phyloP scores from a whole-genome alignment of 2,113 vertebrate genomes.

The Equus quagga region DNA sequence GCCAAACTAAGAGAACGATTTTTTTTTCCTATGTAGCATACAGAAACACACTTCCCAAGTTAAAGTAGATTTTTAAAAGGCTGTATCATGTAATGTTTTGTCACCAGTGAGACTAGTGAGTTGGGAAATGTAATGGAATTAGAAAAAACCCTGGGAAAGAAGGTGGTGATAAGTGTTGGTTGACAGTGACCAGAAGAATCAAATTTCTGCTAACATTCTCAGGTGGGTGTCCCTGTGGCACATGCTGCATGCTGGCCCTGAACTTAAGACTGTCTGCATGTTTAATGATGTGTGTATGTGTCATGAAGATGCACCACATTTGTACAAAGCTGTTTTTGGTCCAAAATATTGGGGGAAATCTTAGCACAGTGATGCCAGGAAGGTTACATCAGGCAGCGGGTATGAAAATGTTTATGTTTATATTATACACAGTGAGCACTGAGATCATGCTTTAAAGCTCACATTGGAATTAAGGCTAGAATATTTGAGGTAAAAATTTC shows the following conservation, averaged over 20 bases:
- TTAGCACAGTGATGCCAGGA: neutral
- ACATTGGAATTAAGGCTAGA: conserved; percentile 12
- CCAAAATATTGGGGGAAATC: neutral
- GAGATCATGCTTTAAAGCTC: neutral
- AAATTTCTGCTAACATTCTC: neutral
- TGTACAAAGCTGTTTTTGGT: neutral
- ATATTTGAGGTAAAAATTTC: neutral
- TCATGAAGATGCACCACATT: neutral
- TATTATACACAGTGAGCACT: neutral
- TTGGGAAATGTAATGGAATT: neutral
- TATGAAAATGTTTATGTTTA: neutral
- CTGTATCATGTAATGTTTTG: neutral
- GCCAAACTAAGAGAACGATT: neutral
- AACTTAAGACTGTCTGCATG: neutral
- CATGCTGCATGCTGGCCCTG: neutral
- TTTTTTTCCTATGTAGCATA: neutral
- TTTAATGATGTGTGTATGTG: neutral
- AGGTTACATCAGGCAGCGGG: neutral
- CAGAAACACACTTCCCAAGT: neutral
- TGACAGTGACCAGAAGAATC: neutral
- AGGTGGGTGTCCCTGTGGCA: neutral
- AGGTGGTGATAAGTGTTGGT: neutral
- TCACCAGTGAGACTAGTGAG: neutral
- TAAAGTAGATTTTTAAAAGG: conserved; percentile 21
- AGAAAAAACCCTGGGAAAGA: neutral